Conservation (phyloP, 2,113 vertebrate species). For the Australoheros scitulus region DNA sequence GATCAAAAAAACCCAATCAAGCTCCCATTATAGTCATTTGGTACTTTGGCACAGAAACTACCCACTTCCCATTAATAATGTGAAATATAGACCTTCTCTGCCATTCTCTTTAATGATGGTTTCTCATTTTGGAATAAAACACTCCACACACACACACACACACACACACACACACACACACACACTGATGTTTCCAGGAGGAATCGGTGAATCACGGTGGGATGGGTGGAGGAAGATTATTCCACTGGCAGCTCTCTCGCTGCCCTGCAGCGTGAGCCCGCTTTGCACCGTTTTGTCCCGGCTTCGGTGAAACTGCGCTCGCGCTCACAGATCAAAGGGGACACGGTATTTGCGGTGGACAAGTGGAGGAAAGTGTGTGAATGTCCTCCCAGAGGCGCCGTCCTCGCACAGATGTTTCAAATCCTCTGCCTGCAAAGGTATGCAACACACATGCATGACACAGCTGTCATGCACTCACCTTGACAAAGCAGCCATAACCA, state of each 20-base stretch:
- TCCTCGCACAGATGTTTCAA: constrained; percentile 52
- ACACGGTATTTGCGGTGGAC: constrained; percentile 5
- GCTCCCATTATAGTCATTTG: not conserved
- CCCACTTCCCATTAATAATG: constrained; percentile 17
- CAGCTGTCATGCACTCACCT: not conserved
- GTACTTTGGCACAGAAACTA: not conserved
- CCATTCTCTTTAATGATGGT: not conserved
- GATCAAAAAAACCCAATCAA: constrained; percentile 20
- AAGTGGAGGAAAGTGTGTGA: constrained; percentile 13
- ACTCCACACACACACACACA: not conserved
- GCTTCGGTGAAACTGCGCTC: constrained; percentile 22
- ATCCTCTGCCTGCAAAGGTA: constrained; percentile 36
- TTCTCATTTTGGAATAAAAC: constrained; percentile 1
- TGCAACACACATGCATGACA: constrained; percentile 35
- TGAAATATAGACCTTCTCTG: not conserved
- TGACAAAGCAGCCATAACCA: not conserved
- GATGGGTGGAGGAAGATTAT: not conserved
- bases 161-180: constrained; percentile 10
- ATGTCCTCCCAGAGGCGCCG: not conserved
- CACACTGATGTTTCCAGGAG: not conserved
- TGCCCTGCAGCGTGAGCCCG: constrained; percentile 1
- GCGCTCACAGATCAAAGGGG: constrained; percentile 57
- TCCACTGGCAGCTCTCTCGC: not conserved
- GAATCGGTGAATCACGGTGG: not conserved
- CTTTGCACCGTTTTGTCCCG: constrained; percentile 21